Evolutionary conservation across 2,113 vertebrate genomes (phyloP).

Genomic region (Synodontis membranacea): DNA sequence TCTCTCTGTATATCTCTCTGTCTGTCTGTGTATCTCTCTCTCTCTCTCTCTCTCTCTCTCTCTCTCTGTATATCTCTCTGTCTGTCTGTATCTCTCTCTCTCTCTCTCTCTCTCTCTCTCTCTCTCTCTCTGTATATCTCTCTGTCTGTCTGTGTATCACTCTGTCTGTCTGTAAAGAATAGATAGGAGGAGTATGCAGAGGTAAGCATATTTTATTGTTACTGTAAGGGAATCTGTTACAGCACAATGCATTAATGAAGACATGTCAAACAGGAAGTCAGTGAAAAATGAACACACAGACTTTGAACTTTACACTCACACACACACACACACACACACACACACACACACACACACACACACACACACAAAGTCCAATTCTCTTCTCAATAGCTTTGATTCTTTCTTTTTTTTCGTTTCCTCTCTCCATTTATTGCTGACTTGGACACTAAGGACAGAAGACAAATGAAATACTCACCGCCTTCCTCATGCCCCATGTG

Average conservation of each 20-base stretch:
- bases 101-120: neutral
- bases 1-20: neutral
- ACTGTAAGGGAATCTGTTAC: neutral
- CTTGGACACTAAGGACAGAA: neutral
- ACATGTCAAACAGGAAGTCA: neutral
- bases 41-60: neutral
- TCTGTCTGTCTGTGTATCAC: neutral
- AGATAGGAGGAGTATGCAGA: too few relatives aligned
- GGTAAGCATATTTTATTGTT: neutral
- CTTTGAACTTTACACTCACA: neutral
- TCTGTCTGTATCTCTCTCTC: slow-evolving; percentile 24
- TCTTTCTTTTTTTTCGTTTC: neutral
- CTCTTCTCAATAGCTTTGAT: neutral
- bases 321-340: slow-evolving; percentile 1
- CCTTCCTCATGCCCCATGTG: too few relatives aligned
- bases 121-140: neutral
- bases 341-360: neutral
- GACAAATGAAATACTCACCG: neutral
- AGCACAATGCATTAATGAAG: neutral
- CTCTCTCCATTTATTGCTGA: neutral
- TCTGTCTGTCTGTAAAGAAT: neutral
- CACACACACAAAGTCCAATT: neutral
- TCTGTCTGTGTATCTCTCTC: neutral
- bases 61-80: neutral
- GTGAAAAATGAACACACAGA: neutral